phyloP scores from a whole-genome alignment of 2,888 invertebrate species.

The Dryomyza anilis region DNA sequence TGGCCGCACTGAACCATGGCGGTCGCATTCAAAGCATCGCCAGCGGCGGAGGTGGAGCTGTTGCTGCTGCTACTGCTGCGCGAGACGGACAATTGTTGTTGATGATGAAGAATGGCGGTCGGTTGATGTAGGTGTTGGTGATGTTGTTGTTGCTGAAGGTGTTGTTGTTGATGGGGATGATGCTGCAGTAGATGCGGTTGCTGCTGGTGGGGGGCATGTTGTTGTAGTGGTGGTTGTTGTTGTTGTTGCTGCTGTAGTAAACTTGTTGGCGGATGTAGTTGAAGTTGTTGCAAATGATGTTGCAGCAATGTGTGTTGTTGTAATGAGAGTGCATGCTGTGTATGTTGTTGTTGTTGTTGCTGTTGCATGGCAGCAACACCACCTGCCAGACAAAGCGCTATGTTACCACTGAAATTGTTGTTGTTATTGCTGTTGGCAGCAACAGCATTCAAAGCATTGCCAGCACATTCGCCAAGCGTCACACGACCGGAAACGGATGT shows the following conservation, averaged over 20 bases:
- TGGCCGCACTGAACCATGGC: slow-evolving; percentile 65
- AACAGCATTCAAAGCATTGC: background rate
- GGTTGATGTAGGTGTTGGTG: slow-evolving; percentile 36
- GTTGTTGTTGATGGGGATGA: slow-evolving; percentile 28
- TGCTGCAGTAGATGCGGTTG: slow-evolving; percentile 26
- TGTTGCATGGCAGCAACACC: slow-evolving; percentile 22
- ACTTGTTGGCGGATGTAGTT: slow-evolving; percentile 28
- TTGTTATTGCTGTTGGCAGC: slow-evolving; percentile 32
- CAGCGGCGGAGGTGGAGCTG: slow-evolving; percentile 28
- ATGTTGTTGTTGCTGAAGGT: slow-evolving; percentile 36
- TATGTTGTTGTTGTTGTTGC: slow-evolving; percentile 35
- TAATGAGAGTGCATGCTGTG: background rate
- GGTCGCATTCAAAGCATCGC: slow-evolving; percentile 29
- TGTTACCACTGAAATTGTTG: slow-evolving; percentile 33
- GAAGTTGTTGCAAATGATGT: slow-evolving; percentile 32
- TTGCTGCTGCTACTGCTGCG: slow-evolving; percentile 32
- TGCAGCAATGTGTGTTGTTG: slow-evolving; percentile 34
- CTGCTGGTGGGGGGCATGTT: slow-evolving; percentile 19
- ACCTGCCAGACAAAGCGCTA: background rate
- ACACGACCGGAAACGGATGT: slow-evolving; percentile 23
- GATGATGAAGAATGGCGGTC: slow-evolving; percentile 36
- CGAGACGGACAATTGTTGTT: slow-evolving; percentile 38
- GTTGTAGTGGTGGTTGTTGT: slow-evolving; percentile 24
- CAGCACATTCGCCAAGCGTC: background rate
- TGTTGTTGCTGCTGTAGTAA: slow-evolving; percentile 36